Conservation (phyloP, 2,888 invertebrate genomes). For the Smittia aterrima region DNA sequence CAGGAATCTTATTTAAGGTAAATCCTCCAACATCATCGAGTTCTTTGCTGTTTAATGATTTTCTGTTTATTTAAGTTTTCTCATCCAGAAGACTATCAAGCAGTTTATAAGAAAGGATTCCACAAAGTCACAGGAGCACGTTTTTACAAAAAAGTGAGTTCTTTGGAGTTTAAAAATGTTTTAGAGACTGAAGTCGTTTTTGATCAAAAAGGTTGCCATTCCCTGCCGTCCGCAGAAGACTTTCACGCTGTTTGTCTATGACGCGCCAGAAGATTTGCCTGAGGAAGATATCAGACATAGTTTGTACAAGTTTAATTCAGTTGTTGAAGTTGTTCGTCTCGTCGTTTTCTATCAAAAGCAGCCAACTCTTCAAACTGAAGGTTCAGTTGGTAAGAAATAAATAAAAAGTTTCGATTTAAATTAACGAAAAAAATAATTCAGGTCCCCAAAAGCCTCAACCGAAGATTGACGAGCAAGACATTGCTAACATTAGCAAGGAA, state of each 20-base stretch:
- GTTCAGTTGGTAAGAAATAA: constrained; percentile 51
- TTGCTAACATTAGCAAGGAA: constrained; percentile 56
- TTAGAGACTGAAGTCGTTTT: not conserved
- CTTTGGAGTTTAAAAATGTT: constrained; percentile 8
- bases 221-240: constrained; percentile 85
- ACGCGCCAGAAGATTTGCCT: constrained; percentile 79
- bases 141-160: constrained; percentile 77
- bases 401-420: not conserved
- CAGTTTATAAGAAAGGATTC: constrained; percentile 83
- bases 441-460: constrained; percentile 46
- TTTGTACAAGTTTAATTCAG: constrained; percentile 74
- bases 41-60: no score
- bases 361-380: constrained; percentile 47
- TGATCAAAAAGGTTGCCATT: constrained; percentile 64
- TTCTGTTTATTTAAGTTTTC: constrained; percentile 83
- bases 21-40: no score
- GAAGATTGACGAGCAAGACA: constrained; percentile 56
- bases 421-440: not conserved
- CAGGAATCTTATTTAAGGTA: constrained; percentile 81
- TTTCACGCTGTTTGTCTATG: constrained; percentile 79
- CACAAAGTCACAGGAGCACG: constrained; percentile 83
- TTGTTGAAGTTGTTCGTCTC: constrained; percentile 75
- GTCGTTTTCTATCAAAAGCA: constrained; percentile 55
- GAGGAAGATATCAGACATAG: constrained; percentile 81
- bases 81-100: constrained; percentile 81